These are phyloP conservation scores for Acanthiza pusilla DNA, from an alignment of 2,797 vertebrate genomes.

Conservation along the genomic window DNA sequence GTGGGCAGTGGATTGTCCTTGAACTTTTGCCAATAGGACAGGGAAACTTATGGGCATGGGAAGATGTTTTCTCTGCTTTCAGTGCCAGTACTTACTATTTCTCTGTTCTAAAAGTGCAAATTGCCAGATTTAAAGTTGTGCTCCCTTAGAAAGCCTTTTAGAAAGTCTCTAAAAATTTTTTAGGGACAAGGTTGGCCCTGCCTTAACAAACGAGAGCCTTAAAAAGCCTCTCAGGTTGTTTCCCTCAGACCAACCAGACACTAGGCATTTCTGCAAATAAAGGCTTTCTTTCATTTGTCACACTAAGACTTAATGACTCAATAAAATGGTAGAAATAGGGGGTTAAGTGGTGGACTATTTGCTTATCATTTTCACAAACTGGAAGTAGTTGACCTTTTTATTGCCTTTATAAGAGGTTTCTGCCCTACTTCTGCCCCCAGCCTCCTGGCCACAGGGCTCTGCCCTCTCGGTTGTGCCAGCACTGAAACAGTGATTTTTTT, in stretches of 20 bases:
- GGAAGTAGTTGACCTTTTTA: not conserved
- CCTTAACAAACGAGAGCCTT: not conserved
- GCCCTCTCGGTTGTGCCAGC: not conserved
- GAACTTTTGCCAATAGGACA: not conserved
- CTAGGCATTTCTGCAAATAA: not conserved
- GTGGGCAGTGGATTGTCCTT: not conserved
- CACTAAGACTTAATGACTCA: not conserved
- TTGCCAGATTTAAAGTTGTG: not conserved
- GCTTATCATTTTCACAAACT: not conserved
- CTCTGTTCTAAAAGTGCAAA: not conserved
- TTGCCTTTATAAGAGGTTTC: not conserved
- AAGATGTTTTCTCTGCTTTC: not conserved
- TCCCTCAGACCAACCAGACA: not conserved
- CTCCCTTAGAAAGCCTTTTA: not conserved
- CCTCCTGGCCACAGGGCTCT: not conserved
- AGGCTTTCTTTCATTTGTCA: not conserved
- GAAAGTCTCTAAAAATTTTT: too few species aligned
- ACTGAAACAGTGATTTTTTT: not conserved
- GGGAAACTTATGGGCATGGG: fast-evolving
- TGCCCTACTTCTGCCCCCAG: not conserved
- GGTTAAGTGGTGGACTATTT: not conserved
- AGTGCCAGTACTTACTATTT: not conserved
- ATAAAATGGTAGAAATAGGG: not conserved
- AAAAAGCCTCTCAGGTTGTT: not conserved
- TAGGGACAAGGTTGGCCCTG: not conserved